Evolutionary conservation across 2,113 vertebrate genomes (phyloP), one percentile per base, ranked within the genome.

Genomic region (Pterophyllum scalare): DNA sequence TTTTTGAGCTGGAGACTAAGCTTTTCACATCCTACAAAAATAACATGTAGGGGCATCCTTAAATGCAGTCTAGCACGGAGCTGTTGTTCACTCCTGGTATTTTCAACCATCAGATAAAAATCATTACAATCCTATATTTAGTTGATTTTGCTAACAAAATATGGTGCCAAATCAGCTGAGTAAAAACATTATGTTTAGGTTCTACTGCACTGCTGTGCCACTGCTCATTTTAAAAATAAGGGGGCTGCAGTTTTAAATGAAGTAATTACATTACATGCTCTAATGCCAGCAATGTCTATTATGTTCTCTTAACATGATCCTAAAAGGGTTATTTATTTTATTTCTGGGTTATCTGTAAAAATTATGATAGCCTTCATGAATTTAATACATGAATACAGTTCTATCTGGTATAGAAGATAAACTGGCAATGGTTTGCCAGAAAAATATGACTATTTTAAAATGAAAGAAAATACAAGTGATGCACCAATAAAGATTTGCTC

Each of bases 11-110:
- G 59, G n/a, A 75, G 38, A 78, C 28, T 2, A 12, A 49, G 58
- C 61, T 79, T 77, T 26, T 52, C 38, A 74, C 58, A 78, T 61
- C 28, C 52, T 4, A 22, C 26, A 33, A 33, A 38, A 38, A 38
- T 10, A 75, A 78, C 14, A 3, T 62, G 49, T 61, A 58, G 80
- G 54, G 74, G 67, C 15, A 33, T 79, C 22, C 33, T 49, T 10
- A 20, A 79, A 38, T 54, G 74, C 57, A 67, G 59, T 61, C 13
- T 81, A 86, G 83, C 80, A 17, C 59, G 75, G 19, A 28, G 40
- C 64, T n/a, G 58, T 74, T 6, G 3, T 35, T 90, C 52, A 26
- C 22, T 62, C n/a, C 6, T 74, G 28, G 58, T 28, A 77, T 76
- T 49, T 83, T 80, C 54, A 77, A 70, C 26, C 40, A 70, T 49